Base-by-base conservation (phyloP, 2,113 vertebrate genomes). In the Apteryx owenii region DNA sequence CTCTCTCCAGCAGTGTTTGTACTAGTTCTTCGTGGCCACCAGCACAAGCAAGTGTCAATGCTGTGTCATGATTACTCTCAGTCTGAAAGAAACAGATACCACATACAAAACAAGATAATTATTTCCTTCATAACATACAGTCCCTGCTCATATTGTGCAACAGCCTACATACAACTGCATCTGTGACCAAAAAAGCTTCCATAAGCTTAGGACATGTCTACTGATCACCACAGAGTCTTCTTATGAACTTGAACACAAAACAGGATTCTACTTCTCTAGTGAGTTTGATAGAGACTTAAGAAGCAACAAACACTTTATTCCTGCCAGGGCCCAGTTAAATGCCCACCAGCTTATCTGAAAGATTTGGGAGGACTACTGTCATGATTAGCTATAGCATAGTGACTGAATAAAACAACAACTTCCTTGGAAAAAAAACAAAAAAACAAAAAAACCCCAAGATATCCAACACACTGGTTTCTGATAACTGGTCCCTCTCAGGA, bases 41-140 rank as follows among this genome's bases (percentile, higher is more conserved):
- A 71, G 99, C 99, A 97, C 99, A 99, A 17, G 99, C 99, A 95
- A 99, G 99, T 0, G 99, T 99, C 96, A 99, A 95, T 7, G 99
- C 99, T 1, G 99, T 99, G 96, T 99, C 99, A 68, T 99, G 99
- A 97, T 99, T 99, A 92, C 99, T 99, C 98, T 99, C 99, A 80
- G 99, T 99, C 99, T 99, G 93, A 29, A 93, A 93, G 88, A 97
- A 70, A 84, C 16, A 86, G 10, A 72, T 38, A 89, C 10, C 13
- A 50, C 0, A 69, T 0, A 72, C 4, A 54, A 4, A 68, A 29
- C 7, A 26, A 62, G 31, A 26, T 76, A 12, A 94, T 2, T 4
- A 48, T 5, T 46, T n/a, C 33, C n/a, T n/a, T 80, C 58, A 38
- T 12, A n/a, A 38, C 38, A 29, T 10, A 68, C 18, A 73, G 54